Evolutionary conservation across 2,113 vertebrate species (phyloP).

Genomic region (Geococcyx californianus): DNA sequence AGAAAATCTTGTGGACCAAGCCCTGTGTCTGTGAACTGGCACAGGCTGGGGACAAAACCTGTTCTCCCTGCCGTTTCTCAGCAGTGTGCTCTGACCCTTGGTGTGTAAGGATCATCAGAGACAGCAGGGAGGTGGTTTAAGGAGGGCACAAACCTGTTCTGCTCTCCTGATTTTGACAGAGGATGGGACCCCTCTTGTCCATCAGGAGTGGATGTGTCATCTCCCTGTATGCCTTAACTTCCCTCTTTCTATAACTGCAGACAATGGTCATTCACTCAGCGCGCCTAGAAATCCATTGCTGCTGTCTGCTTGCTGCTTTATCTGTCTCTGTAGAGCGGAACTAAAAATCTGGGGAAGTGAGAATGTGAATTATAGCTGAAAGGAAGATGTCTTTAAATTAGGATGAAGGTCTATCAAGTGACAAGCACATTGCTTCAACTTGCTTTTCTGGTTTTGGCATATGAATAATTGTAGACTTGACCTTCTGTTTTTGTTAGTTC

Average conservation of each 20-base stretch:
- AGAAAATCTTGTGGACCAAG: background rate
- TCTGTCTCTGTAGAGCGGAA: background rate
- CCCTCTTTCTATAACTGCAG: background rate
- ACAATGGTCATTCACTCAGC: background rate
- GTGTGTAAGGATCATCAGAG: background rate
- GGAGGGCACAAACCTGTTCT: background rate
- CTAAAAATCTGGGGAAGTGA: background rate
- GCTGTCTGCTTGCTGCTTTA: background rate
- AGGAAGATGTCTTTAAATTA: background rate
- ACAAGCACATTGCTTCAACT: background rate
- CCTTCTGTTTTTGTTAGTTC: background rate
- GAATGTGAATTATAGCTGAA: background rate
- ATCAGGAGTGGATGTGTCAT: background rate
- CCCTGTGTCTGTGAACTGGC: background rate
- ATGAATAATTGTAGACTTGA: background rate
- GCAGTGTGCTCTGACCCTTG: background rate
- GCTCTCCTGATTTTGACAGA: accelerated
- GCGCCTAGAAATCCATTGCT: background rate
- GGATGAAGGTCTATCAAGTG: background rate
- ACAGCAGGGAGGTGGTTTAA: too few species aligned
- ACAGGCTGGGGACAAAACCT: background rate
- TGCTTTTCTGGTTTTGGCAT: background rate
- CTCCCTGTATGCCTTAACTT: background rate
- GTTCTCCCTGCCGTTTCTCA: background rate
- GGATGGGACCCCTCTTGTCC: background rate